phyloP scores from a whole-genome alignment of 2,888 invertebrate species.

The Litoditis marina region DNA sequence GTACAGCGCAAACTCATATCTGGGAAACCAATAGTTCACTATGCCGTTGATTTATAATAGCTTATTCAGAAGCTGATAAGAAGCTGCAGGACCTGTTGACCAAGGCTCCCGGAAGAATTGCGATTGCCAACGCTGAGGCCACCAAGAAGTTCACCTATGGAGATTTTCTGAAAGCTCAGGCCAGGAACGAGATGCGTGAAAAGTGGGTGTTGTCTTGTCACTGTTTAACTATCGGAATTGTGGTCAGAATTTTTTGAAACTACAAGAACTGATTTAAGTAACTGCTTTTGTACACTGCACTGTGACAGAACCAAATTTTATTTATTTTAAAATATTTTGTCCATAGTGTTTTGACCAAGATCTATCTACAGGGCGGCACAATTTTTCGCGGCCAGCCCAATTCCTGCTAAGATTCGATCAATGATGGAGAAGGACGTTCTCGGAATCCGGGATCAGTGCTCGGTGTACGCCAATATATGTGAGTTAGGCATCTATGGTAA shows the following conservation, averaged over 20 bases:
- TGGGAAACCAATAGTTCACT: background rate
- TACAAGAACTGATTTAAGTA: too few species aligned
- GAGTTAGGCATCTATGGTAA: background rate
- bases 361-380: background rate
- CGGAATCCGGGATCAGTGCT: conserved; percentile 6
- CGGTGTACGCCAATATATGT: conserved; percentile 8
- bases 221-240: too few species aligned
- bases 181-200: background rate
- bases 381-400: background rate
- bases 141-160: conserved; percentile 8
- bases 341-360: background rate
- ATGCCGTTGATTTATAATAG: background rate
- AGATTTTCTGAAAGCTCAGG: conserved; percentile 13
- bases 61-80: conserved; percentile 9
- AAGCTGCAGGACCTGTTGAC: conserved; percentile 13
- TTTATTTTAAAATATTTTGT: background rate
- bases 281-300: too few species aligned
- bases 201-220: background rate
- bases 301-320: too few species aligned
- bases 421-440: conserved; percentile 2
- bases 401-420: conserved; percentile 6
- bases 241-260: too few species aligned
- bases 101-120: background rate
- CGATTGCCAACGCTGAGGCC: background rate
- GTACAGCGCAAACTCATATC: too few species aligned